phyloP scores from a whole-genome alignment of 1,140 invertebrate genomes.

The Hirudo medicinalis region DNA sequence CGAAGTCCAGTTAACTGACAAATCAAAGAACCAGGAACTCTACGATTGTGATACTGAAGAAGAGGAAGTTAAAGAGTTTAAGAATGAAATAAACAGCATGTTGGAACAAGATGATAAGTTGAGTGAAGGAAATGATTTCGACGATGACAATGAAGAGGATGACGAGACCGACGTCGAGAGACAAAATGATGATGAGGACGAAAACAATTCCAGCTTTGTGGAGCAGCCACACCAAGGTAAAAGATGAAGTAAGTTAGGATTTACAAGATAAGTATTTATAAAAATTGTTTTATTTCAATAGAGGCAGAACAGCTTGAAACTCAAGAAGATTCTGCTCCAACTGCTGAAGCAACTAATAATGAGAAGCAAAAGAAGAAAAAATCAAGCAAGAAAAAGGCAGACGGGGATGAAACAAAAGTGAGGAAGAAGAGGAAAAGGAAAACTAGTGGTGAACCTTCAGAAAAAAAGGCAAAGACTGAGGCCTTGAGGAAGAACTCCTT shows the following conservation, averaged over 20 bases:
- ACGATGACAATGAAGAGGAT: slow-evolving; percentile 19
- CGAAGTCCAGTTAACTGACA: no score
- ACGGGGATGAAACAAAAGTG: slow-evolving; percentile 15
- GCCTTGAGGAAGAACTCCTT: slow-evolving; percentile 21
- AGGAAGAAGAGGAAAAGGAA: slow-evolving; percentile 46
- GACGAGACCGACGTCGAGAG: slow-evolving; percentile 17
- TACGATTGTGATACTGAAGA: slow-evolving; percentile 19
- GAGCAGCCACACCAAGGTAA: slow-evolving; percentile 19
- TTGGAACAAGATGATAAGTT: neutral
- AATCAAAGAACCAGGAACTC: neutral
- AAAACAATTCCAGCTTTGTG: slow-evolving; percentile 25
- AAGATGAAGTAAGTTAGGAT: slow-evolving; percentile 1
- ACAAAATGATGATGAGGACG: slow-evolving; percentile 23
- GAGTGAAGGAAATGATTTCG: neutral
- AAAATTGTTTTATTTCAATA: slow-evolving; percentile 22
- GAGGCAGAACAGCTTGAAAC: slow-evolving; percentile 21
- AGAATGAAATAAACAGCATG: neutral
- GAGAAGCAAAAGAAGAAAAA: slow-evolving; percentile 32
- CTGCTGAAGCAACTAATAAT: slow-evolving; percentile 18
- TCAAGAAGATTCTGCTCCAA: slow-evolving; percentile 20
- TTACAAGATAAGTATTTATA: neutral
- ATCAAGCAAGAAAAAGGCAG: slow-evolving; percentile 31
- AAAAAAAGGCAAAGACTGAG: slow-evolving; percentile 20
- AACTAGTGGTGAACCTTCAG: neutral
- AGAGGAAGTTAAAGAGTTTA: slow-evolving; percentile 15